phyloP scores from a whole-genome alignment of 2,113 vertebrate genomes.

The Sarotherodon lohbergeri region DNA sequence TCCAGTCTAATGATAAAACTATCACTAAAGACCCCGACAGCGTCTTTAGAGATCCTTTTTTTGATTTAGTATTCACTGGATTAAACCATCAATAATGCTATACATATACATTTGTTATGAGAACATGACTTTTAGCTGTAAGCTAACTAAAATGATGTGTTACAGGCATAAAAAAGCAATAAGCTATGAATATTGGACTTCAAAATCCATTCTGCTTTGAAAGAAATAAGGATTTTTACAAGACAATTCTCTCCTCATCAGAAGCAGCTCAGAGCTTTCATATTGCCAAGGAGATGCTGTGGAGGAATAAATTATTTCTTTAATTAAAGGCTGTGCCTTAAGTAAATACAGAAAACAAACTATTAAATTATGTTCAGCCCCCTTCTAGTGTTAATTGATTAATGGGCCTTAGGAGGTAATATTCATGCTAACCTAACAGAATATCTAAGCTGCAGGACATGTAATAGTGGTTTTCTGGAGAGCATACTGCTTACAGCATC shows the following conservation, averaged over 20 bases:
- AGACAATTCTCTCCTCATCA: background rate
- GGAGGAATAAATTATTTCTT: constrained; percentile 32
- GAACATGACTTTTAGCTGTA: background rate
- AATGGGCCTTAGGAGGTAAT: constrained; percentile 51
- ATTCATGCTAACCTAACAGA: constrained; percentile 54
- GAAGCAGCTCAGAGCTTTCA: background rate
- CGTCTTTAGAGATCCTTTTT: background rate
- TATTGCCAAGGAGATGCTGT: background rate
- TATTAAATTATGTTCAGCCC: constrained; percentile 36
- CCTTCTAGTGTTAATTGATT: constrained; percentile 57
- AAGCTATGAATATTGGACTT: background rate
- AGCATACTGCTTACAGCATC: constrained; percentile 61
- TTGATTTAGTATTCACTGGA: background rate
- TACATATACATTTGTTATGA: background rate
- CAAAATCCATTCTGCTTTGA: constrained; percentile 9
- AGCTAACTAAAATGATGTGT: background rate
- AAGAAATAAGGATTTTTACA: background rate
- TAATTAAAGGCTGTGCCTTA: constrained; percentile 45
- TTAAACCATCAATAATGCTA: background rate
- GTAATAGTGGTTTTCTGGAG: constrained; percentile 39
- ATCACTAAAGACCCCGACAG: background rate
- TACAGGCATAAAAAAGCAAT: background rate
- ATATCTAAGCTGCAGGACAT: constrained; percentile 53
- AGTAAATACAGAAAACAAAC: constrained; percentile 53
- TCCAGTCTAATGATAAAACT: background rate